A percentile compares a stretch with the other conserved stretches of the same genome.
Evolutionary conservation across 2,797 vertebrate species (phyloP).

Genomic region (Bradypus variegatus): DNA sequence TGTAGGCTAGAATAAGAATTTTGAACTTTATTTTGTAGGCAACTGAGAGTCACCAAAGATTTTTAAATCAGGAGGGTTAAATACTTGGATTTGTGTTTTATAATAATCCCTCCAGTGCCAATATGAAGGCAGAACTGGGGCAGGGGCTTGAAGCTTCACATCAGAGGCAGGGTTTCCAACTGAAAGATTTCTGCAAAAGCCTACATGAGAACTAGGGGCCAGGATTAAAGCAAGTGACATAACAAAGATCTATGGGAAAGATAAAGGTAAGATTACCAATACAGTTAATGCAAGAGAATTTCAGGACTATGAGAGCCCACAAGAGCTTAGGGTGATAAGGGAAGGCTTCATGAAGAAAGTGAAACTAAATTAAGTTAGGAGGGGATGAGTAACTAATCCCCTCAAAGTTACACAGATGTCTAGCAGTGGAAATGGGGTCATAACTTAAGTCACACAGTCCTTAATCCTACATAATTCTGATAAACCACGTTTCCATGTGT

Average conservation of each 20-base stretch:
- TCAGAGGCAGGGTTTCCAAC: neutral
- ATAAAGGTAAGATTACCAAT: neutral
- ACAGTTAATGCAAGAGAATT: neutral
- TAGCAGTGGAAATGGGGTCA: neutral
- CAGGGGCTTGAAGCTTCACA: neutral
- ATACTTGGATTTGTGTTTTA: neutral
- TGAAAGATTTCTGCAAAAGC: neutral
- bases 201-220: neutral
- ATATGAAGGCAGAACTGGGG: neutral
- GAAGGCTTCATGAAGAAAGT: neutral
- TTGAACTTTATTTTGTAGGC: neutral
- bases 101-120: neutral
- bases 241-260: neutral
- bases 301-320: neutral
- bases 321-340: neutral
- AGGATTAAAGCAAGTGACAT: neutral
- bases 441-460: neutral
- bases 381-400: neutral
- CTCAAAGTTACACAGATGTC: neutral
- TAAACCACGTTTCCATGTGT: neutral
- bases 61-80: neutral
- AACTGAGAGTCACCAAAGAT: neutral
- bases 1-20: neutral
- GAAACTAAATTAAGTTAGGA: neutral
- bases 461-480: neutral